A percentile compares a stretch with the other conserved stretches of the same genome.
Conservation (phyloP, 2,113 vertebrate genomes). For the Corydoras maculifer region DNA sequence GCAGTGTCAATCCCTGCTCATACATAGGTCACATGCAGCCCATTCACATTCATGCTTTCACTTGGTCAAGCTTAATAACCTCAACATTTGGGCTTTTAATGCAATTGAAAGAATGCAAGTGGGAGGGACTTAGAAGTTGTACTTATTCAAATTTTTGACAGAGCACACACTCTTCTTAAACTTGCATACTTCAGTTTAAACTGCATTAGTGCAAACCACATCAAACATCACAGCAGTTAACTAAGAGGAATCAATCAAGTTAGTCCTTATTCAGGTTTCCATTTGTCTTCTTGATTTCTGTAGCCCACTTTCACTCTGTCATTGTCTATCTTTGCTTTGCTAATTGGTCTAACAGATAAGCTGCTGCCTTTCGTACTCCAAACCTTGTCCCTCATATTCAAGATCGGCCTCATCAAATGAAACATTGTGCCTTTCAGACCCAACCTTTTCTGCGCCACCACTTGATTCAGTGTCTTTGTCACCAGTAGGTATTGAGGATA, state of each 20-base stretch:
- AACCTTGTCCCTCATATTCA: conserved; percentile 54
- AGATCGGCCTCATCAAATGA: conserved; percentile 47
- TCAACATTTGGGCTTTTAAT: no score
- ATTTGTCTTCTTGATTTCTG: conserved; percentile 52
- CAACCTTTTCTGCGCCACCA: conserved; percentile 32
- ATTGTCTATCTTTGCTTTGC: conserved; percentile 51
- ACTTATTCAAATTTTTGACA: no score
- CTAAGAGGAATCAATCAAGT: conserved; percentile 17
- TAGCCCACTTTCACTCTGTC: conserved; percentile 60
- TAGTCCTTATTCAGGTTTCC: conserved; percentile 37
- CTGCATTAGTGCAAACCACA: conserved; percentile 19
- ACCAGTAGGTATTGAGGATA: conserved; percentile 6
- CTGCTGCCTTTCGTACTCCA: conserved; percentile 63
- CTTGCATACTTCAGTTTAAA: background rate
- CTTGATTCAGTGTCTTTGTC: conserved; percentile 7
- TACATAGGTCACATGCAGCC: no score
- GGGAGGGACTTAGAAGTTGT: no score
- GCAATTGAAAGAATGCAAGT: no score
- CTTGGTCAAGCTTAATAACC: no score
- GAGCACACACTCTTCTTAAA: no score
- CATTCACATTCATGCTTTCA: no score
- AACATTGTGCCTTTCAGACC: conserved; percentile 20
- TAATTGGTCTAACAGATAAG: conserved; percentile 53
- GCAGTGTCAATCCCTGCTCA: no score
- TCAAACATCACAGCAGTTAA: background rate